Conservation (phyloP, 2,888 invertebrate species). For the Acholoe squamosa region DNA sequence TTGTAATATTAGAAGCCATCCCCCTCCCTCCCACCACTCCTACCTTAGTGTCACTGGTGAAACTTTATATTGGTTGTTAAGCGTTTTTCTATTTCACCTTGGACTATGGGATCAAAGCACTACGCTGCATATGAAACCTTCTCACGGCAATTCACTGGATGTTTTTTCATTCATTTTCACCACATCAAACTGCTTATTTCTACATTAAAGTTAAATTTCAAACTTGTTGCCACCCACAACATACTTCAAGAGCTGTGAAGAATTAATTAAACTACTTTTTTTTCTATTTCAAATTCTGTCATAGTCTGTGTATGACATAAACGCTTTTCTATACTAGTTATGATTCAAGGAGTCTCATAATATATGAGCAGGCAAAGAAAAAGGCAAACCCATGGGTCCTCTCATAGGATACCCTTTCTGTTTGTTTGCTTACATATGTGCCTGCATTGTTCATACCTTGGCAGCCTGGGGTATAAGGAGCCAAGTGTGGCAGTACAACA, state of each 20-base stretch:
- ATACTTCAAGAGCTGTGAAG: background rate
- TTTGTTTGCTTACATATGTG: too few species aligned
- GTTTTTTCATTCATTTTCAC: background rate
- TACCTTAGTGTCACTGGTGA: background rate
- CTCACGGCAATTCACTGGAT: background rate
- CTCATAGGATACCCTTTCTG: too few species aligned
- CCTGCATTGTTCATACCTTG: background rate
- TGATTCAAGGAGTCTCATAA: background rate
- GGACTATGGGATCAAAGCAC: background rate
- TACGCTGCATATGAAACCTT: background rate
- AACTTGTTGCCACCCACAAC: background rate
- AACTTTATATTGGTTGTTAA: constrained; percentile 22
- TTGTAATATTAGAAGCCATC: constrained; percentile 5
- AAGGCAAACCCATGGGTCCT: too few species aligned
- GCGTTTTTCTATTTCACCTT: background rate
- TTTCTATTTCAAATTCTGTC: background rate
- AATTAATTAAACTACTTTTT: constrained; percentile 9
- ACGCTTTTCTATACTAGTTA: background rate
- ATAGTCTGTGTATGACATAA: background rate
- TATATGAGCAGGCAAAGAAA: too few species aligned
- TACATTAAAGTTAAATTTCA: constrained; percentile 22
- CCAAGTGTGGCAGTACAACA: too few species aligned
- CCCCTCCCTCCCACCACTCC: background rate
- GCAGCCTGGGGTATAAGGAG: background rate
- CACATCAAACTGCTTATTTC: constrained; percentile 4